Evolutionary conservation across 2,888 invertebrate genomes (phyloP), one percentile per base, ranked within the genome.

Genomic region (Neuroscelio doddi): DNA sequence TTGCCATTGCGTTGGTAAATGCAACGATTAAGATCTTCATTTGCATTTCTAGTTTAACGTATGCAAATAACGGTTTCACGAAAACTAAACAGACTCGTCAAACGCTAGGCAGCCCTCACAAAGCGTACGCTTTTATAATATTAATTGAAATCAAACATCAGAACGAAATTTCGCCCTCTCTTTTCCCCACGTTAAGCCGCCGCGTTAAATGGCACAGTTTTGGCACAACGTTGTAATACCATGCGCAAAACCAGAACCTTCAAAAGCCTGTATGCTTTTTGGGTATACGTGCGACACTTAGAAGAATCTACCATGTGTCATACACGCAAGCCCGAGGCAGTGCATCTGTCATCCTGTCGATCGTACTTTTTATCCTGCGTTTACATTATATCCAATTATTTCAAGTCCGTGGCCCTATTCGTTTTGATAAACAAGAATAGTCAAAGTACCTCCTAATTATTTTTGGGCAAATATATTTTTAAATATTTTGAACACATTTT

Each of bases 331-430:
- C 44, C 46, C 36, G 51, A 34, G 55, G 10, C 47, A 39, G 58
- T 61, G 70, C 77, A 77, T 76, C 76, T 77, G 74, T 72, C 72
- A 64, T 52, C 50, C 67, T 66, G 57, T 56, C 52, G 56, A 62
- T 45, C 56, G 52, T 55, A 49, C 51, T 65, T 10, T 47, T 47
- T 14, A 36, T 12, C 46, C 55, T 32, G 53, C 74, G 71, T 76
- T 75, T 77, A 73, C 74, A 75, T 76, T 75, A 75, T 73, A 71
- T 73, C 73, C 72, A 75, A 76, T 76, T 75, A 76, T 75, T 72
- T 69, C 61, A 61, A 57, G 69, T 59, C 34, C 8, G 8, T 9
- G n/a, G 30, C 4, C 4, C 4, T 26, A 30, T 30, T 30, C 30
- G 30, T 4, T 3, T 30, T 9, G n/a, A 9, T 2, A 30, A 2